A percentile compares a stretch with the other conserved stretches of the same genome.
Conservation (phyloP, 2,797 vertebrate species). For the Premnoplex brunnescens region DNA sequence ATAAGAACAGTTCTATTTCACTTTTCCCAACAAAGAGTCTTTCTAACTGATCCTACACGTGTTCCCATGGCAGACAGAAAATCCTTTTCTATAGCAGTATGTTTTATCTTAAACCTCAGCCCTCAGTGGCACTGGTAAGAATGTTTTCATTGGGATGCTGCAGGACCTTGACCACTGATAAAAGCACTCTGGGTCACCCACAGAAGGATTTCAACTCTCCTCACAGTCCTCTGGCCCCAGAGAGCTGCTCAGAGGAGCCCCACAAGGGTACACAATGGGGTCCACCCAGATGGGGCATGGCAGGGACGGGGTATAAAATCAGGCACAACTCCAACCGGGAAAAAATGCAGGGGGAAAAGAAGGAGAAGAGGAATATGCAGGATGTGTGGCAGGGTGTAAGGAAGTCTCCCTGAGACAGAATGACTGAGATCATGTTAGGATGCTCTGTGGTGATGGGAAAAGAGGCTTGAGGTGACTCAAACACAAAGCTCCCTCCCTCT, state of each 20-base stretch:
- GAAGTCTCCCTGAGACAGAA: neutral
- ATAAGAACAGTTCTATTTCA: neutral
- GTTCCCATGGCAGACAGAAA: neutral
- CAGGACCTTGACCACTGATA: neutral
- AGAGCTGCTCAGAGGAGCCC: neutral
- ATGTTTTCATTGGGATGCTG: neutral
- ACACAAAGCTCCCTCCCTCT: neutral
- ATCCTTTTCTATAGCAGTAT: neutral
- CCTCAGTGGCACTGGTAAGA: neutral
- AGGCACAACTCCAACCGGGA: neutral
- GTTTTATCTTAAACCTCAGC: neutral
- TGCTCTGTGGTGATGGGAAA: neutral
- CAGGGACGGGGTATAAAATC: neutral
- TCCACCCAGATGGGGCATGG: neutral
- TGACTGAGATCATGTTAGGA: neutral
- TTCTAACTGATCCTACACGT: constrained; percentile 32
- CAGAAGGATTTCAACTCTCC: neutral
- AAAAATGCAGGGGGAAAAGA: neutral
- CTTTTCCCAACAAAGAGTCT: constrained; percentile 21
- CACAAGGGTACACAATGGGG: neutral
- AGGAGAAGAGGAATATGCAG: neutral
- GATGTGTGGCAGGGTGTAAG: neutral
- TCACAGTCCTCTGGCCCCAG: neutral
- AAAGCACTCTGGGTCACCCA: neutral
- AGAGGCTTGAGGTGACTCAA: neutral